Evolutionary conservation across 2,113 vertebrate genomes (phyloP), one percentile per base, ranked within the genome.

Genomic region (Chloropsis cyanopogon): DNA sequence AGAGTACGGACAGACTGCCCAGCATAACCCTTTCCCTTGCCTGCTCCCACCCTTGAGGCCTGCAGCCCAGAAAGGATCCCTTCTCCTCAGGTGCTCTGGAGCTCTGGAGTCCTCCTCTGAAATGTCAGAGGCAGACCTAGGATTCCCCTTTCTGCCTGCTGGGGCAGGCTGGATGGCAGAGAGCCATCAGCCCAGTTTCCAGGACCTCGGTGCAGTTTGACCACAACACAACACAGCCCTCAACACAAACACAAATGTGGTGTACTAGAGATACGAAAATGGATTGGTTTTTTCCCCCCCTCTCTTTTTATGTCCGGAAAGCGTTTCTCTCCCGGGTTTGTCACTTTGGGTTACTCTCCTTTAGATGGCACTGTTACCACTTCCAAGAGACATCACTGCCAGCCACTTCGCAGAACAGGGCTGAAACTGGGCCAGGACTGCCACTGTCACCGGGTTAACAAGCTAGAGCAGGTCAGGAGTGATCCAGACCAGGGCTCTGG

Each of bases 301-400:
- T 56, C 41, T 3, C 4, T 35, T 2, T 64, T 68, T 14, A 18
- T 6, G 13, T 18, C 29, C 3, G 2, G 23, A 25, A 66, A 13
- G 39, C 73, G 54, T 54, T 64, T 42, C 15, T 25, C 31, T 71
- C 23, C 28, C 37, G 20, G 42, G 35, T 70, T 25, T 35, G 63
- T 82, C 86, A 88, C 31, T 97, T 94, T 25, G 70, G 33, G 10
- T 25, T 35, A 8, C 8, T 50, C 23, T 33, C 97, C 98, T 96
- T 82, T 97, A 98, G 98, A 90, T 98, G 98, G 96, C 97, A 93
- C 85, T 96, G 68, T 91, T 93, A 90, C 21, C 90, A 31, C 77
- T 95, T 79, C 39, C 87, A 92, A 83, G 26, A 41, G 29, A 22
- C 31, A 65, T 37, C 56, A 9, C 57, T 42, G 66, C 53, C 17